Percentiles rank a stretch among this genome's conserved stretches.
Evolutionary conservation across 1,140 invertebrate species (phyloP).

Genomic region (Alviniconcha marisindica): DNA sequence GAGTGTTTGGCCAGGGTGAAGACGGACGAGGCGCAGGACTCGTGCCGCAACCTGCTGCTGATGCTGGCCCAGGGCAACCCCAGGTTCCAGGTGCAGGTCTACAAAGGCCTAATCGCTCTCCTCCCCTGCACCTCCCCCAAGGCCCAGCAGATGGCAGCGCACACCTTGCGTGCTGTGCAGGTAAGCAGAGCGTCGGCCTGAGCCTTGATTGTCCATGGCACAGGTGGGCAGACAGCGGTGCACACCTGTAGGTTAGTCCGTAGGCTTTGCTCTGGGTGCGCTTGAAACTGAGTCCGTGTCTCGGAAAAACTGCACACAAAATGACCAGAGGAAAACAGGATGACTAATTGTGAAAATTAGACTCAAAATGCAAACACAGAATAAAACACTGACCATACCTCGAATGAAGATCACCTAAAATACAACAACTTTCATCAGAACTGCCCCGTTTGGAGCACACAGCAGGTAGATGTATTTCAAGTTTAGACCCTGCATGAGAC

Average conservation of each 20-base stretch:
- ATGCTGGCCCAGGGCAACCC: constrained; percentile 75
- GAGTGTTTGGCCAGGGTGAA: constrained; percentile 76
- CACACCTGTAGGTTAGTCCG: too few relatives aligned
- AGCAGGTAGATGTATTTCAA: too few relatives aligned
- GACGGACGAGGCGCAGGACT: constrained; percentile 74
- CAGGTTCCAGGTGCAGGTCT: constrained; percentile 75
- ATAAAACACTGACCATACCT: too few relatives aligned
- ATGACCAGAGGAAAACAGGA: too few relatives aligned
- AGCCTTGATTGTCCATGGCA: background rate
- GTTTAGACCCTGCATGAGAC: too few relatives aligned
- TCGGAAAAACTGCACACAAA: too few relatives aligned
- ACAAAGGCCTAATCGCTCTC: constrained; percentile 76
- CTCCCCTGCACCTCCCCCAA: constrained; percentile 76
- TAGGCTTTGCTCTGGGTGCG: background rate
- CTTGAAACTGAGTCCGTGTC: background rate
- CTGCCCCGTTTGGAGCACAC: too few relatives aligned
- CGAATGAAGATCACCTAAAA: too few relatives aligned
- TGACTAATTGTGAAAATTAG: too few relatives aligned
- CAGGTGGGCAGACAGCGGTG: too few relatives aligned
- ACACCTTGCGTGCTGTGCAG: constrained; percentile 73
- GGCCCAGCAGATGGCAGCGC: constrained; percentile 76
- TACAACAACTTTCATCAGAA: too few relatives aligned
- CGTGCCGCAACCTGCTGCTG: constrained; percentile 70
- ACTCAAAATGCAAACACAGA: too few relatives aligned
- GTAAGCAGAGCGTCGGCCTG: constrained; percentile 44